Evolutionary conservation across 2,797 vertebrate species (phyloP).

Genomic region (Takifugu rubripes): DNA sequence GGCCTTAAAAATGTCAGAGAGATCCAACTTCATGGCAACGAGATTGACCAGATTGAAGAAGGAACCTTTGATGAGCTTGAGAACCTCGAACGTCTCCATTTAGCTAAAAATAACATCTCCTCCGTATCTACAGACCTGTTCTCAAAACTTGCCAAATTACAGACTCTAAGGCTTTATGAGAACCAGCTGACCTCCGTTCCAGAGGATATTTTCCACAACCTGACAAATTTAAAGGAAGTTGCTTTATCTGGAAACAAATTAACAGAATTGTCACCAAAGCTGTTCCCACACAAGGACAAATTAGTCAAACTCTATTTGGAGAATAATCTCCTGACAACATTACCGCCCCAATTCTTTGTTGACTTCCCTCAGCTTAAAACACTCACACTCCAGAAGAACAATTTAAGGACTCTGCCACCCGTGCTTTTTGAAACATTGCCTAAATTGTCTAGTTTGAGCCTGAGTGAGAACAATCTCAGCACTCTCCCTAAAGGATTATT

Average conservation of each 20-base stretch:
- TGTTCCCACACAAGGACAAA: conserved; percentile 72
- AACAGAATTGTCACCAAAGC: conserved; percentile 54
- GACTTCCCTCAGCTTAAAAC: conserved; percentile 69
- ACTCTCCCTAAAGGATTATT: conserved; percentile 72
- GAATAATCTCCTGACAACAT: conserved; percentile 66
- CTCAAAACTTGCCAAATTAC: conserved; percentile 66
- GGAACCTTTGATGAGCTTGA: conserved; percentile 75
- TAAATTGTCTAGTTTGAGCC: conserved; percentile 59
- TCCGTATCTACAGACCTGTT: conserved; percentile 63
- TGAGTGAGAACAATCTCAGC: conserved; percentile 73
- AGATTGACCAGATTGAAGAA: conserved; percentile 73
- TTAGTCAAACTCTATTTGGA: conserved; percentile 72
- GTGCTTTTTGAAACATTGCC: conserved; percentile 67
- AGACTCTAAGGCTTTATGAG: conserved; percentile 71
- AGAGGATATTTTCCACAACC: conserved; percentile 68
- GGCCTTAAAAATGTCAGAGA: conserved; percentile 56
- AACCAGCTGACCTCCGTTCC: conserved; percentile 73
- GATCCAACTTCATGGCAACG: conserved; percentile 69
- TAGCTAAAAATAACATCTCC: conserved; percentile 74
- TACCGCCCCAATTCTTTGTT: conserved; percentile 69
- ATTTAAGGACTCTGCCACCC: conserved; percentile 61
- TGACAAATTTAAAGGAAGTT: conserved; percentile 70
- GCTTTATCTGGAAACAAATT: conserved; percentile 67
- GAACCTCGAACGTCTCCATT: conserved; percentile 64
- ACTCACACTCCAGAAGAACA: conserved; percentile 70